Evolutionary conservation across 2,113 vertebrate species (phyloP).

Genomic region (Dicrurus megarhynchus): DNA sequence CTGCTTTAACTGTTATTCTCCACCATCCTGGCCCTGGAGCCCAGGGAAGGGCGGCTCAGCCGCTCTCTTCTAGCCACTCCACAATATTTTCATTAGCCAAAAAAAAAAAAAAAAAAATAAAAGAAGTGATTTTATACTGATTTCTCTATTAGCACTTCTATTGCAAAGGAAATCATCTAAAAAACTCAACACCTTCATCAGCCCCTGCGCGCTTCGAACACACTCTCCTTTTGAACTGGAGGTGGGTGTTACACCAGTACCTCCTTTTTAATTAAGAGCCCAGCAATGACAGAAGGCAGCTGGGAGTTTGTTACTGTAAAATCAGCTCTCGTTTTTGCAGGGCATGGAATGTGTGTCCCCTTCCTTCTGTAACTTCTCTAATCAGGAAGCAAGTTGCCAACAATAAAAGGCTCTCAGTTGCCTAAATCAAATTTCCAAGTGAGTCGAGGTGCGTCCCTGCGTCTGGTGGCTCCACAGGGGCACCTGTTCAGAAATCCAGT

Average conservation of each 20-base stretch:
- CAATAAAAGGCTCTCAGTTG: background rate
- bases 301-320: background rate
- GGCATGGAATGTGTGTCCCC: background rate
- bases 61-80: background rate
- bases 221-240: too few relatives aligned
- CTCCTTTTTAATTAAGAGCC: background rate
- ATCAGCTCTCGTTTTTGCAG: background rate
- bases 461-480: background rate
- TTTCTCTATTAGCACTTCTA: background rate
- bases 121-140: background rate
- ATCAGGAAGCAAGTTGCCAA: background rate
- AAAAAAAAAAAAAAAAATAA: background rate
- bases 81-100: background rate
- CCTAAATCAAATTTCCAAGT: rapidly evolving
- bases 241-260: background rate
- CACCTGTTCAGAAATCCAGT: background rate
- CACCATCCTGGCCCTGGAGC: background rate
- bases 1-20: rapidly evolving
- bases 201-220: background rate
- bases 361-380: background rate
- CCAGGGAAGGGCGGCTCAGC: background rate
- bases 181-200: too few relatives aligned
- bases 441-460: rapidly evolving
- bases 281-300: background rate
- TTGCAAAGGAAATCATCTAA: background rate